These are phyloP conservation scores for Drosophila falleni DNA, from an alignment of 2,888 invertebrate species.

Conservation along the genomic window DNA sequence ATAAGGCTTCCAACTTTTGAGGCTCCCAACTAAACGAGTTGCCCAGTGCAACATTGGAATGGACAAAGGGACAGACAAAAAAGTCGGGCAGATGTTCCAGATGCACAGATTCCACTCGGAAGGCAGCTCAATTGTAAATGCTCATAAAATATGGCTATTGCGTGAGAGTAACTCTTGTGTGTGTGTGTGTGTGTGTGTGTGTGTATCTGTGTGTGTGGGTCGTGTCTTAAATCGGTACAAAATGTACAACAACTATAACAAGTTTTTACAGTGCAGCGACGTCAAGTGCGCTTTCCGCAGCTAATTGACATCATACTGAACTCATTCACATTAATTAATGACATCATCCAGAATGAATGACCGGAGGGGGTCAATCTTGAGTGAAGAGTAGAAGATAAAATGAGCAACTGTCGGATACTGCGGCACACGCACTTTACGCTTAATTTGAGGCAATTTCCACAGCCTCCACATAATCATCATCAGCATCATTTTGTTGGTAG, in stretches of 20 bases:
- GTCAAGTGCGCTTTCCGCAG: conserved; percentile 78
- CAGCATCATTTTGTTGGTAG: neutral
- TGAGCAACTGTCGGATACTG: conserved; percentile 5
- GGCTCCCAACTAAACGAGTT: conserved; percentile 17
- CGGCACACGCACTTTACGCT: conserved; percentile 70
- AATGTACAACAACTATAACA: conserved; percentile 7
- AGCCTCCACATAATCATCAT: conserved; percentile 11
- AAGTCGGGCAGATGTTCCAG: conserved; percentile 33
- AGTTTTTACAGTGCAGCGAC: conserved; percentile 55
- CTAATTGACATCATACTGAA: conserved; percentile 82
- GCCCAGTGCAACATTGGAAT: neutral
- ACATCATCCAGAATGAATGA: conserved; percentile 69
- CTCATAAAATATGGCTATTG: conserved; percentile 46
- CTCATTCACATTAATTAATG: conserved; percentile 81
- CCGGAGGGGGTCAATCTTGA: conserved; percentile 17
- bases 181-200: neutral
- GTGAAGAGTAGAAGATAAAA: neutral
- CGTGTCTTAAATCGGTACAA: conserved; percentile 33
- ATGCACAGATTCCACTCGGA: conserved; percentile 32
- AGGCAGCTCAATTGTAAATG: conserved; percentile 53
- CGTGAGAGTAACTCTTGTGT: conserved; percentile 18
- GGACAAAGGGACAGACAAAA: conserved; percentile 1
- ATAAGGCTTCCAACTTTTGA: conserved; percentile 63
- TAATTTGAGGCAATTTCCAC: conserved; percentile 73
- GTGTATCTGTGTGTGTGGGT: conserved; percentile 37